Evolutionary conservation across 2,113 vertebrate genomes (phyloP).

Genomic region (Pimephales promelas): DNA sequence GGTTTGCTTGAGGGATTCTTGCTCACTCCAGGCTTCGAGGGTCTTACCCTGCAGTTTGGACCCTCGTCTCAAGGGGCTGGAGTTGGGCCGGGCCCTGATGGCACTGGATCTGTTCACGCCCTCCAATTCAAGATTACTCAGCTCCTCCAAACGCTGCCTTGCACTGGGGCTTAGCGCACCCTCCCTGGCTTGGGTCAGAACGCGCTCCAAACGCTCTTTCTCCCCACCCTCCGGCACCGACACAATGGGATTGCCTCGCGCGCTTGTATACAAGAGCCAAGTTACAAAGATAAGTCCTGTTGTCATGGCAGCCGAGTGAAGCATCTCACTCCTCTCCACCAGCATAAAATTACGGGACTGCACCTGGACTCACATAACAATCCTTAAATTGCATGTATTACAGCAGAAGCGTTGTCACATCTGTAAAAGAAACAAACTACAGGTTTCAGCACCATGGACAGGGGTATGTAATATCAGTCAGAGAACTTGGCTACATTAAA

Average conservation of each 20-base stretch:
- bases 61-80: slow-evolving; percentile 71
- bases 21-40: slow-evolving; percentile 77
- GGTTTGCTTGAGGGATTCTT: slow-evolving; percentile 71
- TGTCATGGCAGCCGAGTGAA: slow-evolving; percentile 89
- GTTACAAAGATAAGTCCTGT: slow-evolving; percentile 88
- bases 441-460: slow-evolving; percentile 42
- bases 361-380: slow-evolving; percentile 86
- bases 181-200: slow-evolving; percentile 81
- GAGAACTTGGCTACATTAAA: background rate
- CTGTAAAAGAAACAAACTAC: slow-evolving; percentile 53
- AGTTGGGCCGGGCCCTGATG: slow-evolving; percentile 76
- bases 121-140: slow-evolving; percentile 77
- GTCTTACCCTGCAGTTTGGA: slow-evolving; percentile 69
- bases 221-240: slow-evolving; percentile 79
- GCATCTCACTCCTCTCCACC: slow-evolving; percentile 88
- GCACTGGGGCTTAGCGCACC: slow-evolving; percentile 71
- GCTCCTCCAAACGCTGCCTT: slow-evolving; percentile 78
- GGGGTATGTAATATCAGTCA: background rate
- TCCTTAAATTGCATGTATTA: slow-evolving; percentile 73
- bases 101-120: slow-evolving; percentile 76
- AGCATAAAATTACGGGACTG: slow-evolving; percentile 74
- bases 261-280: slow-evolving; percentile 84
- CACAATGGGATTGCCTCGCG: slow-evolving; percentile 84
- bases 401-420: slow-evolving; percentile 72
- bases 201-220: slow-evolving; percentile 70